These are phyloP conservation scores for Patella vulgata DNA, from an alignment of 1,140 invertebrate species.

Conservation along the genomic window DNA sequence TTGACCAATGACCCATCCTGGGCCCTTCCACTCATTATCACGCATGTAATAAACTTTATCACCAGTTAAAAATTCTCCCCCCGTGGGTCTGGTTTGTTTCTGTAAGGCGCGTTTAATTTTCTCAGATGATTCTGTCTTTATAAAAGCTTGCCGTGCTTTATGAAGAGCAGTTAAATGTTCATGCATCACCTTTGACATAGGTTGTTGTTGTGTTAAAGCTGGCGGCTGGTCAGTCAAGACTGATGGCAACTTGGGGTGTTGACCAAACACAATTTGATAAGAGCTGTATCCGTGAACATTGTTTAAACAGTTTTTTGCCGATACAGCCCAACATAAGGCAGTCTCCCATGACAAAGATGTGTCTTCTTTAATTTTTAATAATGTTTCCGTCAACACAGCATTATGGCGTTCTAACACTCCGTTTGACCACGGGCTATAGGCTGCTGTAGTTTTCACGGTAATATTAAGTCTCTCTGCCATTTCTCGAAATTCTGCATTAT, in stretches of 20 bases:
- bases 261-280: constrained; percentile 6
- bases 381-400: constrained; percentile 25
- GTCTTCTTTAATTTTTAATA: constrained; percentile 21
- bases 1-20: constrained; percentile 10
- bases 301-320: too few relatives aligned
- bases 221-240: not conserved
- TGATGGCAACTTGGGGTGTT: constrained; percentile 7
- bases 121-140: not conserved
- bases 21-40: constrained; percentile 2
- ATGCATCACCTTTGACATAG: not conserved
- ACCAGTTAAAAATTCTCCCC: constrained; percentile 1
- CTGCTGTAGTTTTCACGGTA: too few relatives aligned
- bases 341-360: too few relatives aligned
- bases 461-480: too few relatives aligned
- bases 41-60: constrained; percentile 7
- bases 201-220: not conserved
- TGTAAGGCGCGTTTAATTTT: too few relatives aligned
- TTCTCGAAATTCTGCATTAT: too few relatives aligned
- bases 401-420: too few relatives aligned
- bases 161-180: constrained; percentile 2
- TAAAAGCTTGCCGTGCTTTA: constrained; percentile 2
- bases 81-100: not conserved
- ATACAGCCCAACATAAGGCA: too few relatives aligned
- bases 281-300: constrained; percentile 6
- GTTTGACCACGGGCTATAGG: too few relatives aligned